These are phyloP conservation scores for Periplaneta americana DNA, from an alignment of 1,140 invertebrate genomes.

Conservation along the genomic window DNA sequence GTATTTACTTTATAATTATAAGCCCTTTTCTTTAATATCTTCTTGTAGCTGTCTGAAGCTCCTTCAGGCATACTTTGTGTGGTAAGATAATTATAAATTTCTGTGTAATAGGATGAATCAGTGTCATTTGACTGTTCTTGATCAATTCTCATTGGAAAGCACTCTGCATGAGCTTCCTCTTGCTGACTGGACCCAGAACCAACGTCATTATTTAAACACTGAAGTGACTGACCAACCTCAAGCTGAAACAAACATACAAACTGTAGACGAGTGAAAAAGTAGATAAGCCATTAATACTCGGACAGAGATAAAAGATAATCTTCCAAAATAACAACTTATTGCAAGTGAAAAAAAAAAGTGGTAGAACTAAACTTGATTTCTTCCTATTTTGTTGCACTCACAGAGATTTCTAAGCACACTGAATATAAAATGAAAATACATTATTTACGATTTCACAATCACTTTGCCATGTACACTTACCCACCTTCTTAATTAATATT, in stretches of 20 bases:
- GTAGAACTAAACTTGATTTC: no score
- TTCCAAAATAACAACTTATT: no score
- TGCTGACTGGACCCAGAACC: neutral
- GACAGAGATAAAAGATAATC: no score
- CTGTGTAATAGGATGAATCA: conserved; percentile 19
- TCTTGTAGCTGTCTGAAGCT: conserved; percentile 21
- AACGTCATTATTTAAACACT: neutral
- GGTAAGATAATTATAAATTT: conserved; percentile 21
- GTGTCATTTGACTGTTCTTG: conserved; percentile 6
- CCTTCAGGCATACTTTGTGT: conserved; percentile 13
- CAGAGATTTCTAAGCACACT: no score
- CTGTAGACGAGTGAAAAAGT: neutral
- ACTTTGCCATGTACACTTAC: no score
- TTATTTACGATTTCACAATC: no score
- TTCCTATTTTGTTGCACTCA: no score
- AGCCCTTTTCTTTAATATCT: conserved; percentile 21
- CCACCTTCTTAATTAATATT: no score
- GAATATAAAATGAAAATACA: no score
- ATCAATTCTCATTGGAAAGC: conserved; percentile 1
- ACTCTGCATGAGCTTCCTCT: neutral
- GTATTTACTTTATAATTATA: conserved; percentile 23
- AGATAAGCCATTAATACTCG: neutral
- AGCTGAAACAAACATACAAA: neutral
- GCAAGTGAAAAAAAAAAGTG: no score
- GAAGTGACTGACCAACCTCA: neutral